Conservation (phyloP, 2,888 invertebrate species). For the Calameuta idolon region DNA sequence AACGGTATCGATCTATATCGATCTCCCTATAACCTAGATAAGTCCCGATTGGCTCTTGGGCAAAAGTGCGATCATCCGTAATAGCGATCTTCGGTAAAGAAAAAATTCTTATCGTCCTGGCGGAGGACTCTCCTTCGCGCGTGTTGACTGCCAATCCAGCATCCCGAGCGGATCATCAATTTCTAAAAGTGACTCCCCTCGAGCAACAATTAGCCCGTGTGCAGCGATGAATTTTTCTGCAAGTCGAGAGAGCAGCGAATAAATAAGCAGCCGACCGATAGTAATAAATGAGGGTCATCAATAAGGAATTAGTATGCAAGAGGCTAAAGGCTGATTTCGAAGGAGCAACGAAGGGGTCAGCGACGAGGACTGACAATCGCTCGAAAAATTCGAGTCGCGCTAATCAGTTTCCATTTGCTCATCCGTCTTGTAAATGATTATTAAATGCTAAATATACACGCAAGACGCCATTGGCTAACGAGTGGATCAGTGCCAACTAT, state of each 20-base stretch:
- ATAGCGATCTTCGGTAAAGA: conserved; percentile 16
- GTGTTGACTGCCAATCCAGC: background rate
- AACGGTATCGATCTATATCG: conserved; percentile 59
- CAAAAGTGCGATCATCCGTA: conserved; percentile 50
- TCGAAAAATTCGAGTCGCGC: background rate
- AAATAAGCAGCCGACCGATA: conserved; percentile 35
- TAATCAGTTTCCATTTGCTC: conserved; percentile 39
- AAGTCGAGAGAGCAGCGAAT: conserved; percentile 5
- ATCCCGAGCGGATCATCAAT: conserved; percentile 16
- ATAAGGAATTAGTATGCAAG: conserved; percentile 54
- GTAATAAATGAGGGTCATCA: conserved; percentile 59
- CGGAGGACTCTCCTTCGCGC: background rate
- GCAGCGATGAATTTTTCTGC: conserved; percentile 37
- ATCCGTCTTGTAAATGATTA: too few relatives aligned
- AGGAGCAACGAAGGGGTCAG: background rate
- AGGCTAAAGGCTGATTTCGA: background rate
- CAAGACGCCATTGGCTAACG: too few relatives aligned
- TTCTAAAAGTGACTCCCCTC: conserved; percentile 56
- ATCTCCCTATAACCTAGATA: conserved; percentile 46
- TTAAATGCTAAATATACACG: too few relatives aligned
- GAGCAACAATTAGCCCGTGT: conserved; percentile 52
- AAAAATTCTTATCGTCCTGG: too few relatives aligned
- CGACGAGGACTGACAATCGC: background rate
- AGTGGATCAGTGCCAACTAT: too few relatives aligned
- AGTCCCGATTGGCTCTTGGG: conserved; percentile 61